Evolutionary conservation across 2,797 vertebrate species (phyloP), one percentile per base, ranked within the genome.

Genomic region (Bovichtus diacanthus): DNA sequence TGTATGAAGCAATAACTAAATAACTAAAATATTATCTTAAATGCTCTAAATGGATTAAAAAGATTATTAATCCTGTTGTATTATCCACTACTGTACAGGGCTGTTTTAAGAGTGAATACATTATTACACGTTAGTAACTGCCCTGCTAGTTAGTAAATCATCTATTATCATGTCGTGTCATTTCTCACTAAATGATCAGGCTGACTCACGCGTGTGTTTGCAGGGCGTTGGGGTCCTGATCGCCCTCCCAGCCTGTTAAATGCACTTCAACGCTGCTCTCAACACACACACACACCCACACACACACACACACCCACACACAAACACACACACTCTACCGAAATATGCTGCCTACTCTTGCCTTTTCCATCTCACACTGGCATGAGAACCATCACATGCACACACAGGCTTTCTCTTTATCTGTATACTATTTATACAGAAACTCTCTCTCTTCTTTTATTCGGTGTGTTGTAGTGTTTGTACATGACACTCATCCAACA

Each of bases 121-220:
- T 59, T n/a, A 11, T 47, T 21, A 1, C 1, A 12, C 16, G 3
- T 54, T 50, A 46, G 18, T 10, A 2, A 9, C 1, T 19, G 0
- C n/a, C 16, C 29, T 46, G 43, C 36, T 34, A 21, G 10, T 50
- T 34, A 10, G 27, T 4, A 9, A 19, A 41, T 56, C 21, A 65
- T 27, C 13, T 29, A 43, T 54, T 18, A 27, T n/a, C 9, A 47
- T 53, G 53, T 3, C 54, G 36, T 61, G 69, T 65, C 47, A 74
- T 31, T 50, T 44, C 54, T 62, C 29, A 16, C 23, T 53, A 69
- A 77, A 70, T 41, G 56, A 71, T 74, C 46, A 9, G 77, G 34
- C 72, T 88, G 89, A 89, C 71, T 87, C 86, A 87, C 50, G 51
- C 53, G 10, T 16, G 54, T 75, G 78, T 83, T 85, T 58, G 49